Conservation (phyloP, 2,113 vertebrate genomes). For the Prinia subflava region DNA sequence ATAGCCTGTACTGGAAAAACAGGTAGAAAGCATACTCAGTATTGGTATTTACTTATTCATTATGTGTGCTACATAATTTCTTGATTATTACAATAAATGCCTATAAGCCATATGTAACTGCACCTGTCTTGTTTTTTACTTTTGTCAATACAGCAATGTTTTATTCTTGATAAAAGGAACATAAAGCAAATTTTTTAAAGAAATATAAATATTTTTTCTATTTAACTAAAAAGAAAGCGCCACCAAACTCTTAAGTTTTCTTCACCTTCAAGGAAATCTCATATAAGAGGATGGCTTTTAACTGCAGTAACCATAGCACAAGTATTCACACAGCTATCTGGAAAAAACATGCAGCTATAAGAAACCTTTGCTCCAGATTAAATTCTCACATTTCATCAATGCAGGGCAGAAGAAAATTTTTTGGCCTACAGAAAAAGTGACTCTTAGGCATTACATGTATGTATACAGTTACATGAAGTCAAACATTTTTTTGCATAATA, state of each 20-base stretch:
- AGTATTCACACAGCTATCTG: not conserved
- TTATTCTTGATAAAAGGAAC: not conserved
- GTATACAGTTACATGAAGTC: not conserved
- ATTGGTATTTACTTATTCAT: not conserved
- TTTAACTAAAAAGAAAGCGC: not conserved
- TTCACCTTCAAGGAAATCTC: not conserved
- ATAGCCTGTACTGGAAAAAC: not conserved
- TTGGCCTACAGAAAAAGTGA: not conserved
- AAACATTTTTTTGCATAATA: not conserved
- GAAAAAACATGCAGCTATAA: not conserved
- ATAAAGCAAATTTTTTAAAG: not conserved
- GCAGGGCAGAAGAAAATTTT: not conserved
- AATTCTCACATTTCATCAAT: not conserved
- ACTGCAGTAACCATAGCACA: not conserved
- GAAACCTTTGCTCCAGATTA: not conserved
- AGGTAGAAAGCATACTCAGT: not conserved
- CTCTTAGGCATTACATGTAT: not conserved
- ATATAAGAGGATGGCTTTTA: not conserved
- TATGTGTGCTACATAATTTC: not conserved
- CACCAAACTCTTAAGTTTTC: not conserved
- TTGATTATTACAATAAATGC: not conserved
- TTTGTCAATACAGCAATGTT: not conserved
- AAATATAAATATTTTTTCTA: not conserved
- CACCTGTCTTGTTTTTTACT: not conserved
- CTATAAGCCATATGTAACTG: not conserved